Percentiles rank a stretch among this genome's conserved stretches.
Evolutionary conservation across 2,888 invertebrate genomes (phyloP).

Genomic region (Harmothoe impar): DNA sequence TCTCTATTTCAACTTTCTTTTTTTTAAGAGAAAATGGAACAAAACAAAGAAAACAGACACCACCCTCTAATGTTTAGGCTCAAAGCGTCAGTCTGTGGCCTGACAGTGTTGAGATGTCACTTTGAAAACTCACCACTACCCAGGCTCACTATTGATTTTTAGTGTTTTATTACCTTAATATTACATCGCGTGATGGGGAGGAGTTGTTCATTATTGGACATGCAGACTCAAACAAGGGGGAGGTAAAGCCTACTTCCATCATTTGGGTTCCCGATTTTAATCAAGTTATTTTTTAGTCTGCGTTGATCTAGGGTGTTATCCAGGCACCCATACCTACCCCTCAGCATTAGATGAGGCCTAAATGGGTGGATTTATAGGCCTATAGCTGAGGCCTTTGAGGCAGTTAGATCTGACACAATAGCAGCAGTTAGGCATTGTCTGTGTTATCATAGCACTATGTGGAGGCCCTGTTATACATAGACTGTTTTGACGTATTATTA

Average conservation of each 20-base stretch:
- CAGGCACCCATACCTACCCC: slow-evolving; percentile 9
- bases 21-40: background rate
- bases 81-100: background rate
- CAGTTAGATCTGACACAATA: background rate
- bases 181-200: slow-evolving; percentile 33
- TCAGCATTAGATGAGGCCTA: background rate
- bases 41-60: background rate
- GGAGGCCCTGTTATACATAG: background rate
- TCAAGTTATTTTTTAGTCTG: background rate
- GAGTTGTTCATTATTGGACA: slow-evolving; percentile 44
- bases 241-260: slow-evolving; percentile 39
- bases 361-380: slow-evolving; percentile 13
- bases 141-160: slow-evolving; percentile 16
- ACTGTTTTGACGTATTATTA: background rate
- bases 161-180: slow-evolving; percentile 54
- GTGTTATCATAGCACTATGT: background rate
- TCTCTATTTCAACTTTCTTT: slow-evolving; percentile 7
- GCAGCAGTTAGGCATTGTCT: background rate
- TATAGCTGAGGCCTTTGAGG: background rate
- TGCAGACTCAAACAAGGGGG: slow-evolving; percentile 41
- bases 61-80: background rate
- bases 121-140: slow-evolving; percentile 12
- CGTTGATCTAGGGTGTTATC: slow-evolving; percentile 49
- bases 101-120: slow-evolving; percentile 30
- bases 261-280: slow-evolving; percentile 49